These are phyloP conservation scores for Meliscaeva auricollis DNA, from an alignment of 2,888 invertebrate species.

Conservation along the genomic window DNA sequence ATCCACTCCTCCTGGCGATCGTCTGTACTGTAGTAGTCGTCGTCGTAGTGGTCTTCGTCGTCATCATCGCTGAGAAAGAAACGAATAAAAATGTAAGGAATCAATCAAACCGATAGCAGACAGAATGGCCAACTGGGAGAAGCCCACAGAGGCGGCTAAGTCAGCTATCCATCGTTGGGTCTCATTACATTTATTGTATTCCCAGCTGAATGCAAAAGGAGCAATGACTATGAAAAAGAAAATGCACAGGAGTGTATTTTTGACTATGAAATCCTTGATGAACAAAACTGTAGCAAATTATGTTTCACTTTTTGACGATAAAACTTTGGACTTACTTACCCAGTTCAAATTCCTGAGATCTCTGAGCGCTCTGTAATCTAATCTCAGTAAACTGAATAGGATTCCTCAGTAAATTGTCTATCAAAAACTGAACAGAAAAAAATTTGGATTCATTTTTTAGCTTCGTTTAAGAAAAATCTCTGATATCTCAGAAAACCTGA, in stretches of 20 bases:
- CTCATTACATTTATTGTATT: slow-evolving; percentile 75
- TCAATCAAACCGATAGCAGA: slow-evolving; percentile 73
- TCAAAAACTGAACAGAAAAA: too few relatives aligned
- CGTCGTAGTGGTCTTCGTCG: slow-evolving; percentile 21
- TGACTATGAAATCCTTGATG: not conserved
- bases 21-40: not conserved
- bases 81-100: slow-evolving; percentile 73
- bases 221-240: not conserved
- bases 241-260: not conserved
- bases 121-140: slow-evolving; percentile 48
- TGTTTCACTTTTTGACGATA: too few relatives aligned
- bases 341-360: too few relatives aligned
- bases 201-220: slow-evolving; percentile 47
- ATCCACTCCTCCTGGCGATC: slow-evolving; percentile 44
- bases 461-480: too few relatives aligned
- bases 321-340: too few relatives aligned
- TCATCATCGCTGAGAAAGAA: slow-evolving; percentile 47
- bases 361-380: too few relatives aligned
- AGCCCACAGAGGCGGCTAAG: slow-evolving; percentile 59
- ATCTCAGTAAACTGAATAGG: too few relatives aligned
- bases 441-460: too few relatives aligned
- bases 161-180: slow-evolving; percentile 69
- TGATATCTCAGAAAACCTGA: too few relatives aligned
- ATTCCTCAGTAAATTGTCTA: too few relatives aligned
- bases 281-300: too few relatives aligned